A percentile compares a stretch with the other conserved stretches of the same genome.
Conservation (phyloP, 2,113 vertebrate species). For the Stictonetta naevosa region DNA sequence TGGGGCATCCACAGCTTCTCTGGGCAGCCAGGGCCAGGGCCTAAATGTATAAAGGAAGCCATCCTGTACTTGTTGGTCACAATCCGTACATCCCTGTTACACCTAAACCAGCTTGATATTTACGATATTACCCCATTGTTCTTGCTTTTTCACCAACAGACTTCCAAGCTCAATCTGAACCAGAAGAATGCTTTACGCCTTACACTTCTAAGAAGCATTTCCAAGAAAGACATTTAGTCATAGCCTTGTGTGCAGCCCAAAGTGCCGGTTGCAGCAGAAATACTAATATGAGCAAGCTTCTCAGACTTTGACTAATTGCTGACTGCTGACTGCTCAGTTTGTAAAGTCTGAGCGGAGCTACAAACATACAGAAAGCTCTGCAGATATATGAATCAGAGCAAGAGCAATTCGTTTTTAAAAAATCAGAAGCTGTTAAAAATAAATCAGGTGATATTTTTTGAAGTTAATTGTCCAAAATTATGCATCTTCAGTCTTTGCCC, state of each 20-base stretch:
- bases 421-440: slow-evolving; percentile 48
- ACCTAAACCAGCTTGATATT: background rate
- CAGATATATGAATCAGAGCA: slow-evolving; percentile 36
- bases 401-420: slow-evolving; percentile 30
- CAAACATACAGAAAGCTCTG: background rate
- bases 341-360: slow-evolving; percentile 6
- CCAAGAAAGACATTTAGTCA: slow-evolving; percentile 65
- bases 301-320: slow-evolving; percentile 66
- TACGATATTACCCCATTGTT: background rate
- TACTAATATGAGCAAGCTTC: slow-evolving; percentile 38
- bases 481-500: background rate
- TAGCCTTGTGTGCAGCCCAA: slow-evolving; percentile 13
- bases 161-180: background rate
- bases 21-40: no score
- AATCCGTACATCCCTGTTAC: background rate
- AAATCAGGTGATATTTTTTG: background rate
- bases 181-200: background rate
- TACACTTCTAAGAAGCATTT: slow-evolving; percentile 46
- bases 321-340: slow-evolving; percentile 56
- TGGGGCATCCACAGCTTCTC: no score
- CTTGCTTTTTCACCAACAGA: background rate
- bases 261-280: slow-evolving; percentile 35
- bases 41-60: background rate
- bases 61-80: background rate
- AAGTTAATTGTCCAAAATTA: slow-evolving; percentile 31